phyloP scores from a whole-genome alignment of 2,113 vertebrate species.

The Tautogolabrus adspersus region DNA sequence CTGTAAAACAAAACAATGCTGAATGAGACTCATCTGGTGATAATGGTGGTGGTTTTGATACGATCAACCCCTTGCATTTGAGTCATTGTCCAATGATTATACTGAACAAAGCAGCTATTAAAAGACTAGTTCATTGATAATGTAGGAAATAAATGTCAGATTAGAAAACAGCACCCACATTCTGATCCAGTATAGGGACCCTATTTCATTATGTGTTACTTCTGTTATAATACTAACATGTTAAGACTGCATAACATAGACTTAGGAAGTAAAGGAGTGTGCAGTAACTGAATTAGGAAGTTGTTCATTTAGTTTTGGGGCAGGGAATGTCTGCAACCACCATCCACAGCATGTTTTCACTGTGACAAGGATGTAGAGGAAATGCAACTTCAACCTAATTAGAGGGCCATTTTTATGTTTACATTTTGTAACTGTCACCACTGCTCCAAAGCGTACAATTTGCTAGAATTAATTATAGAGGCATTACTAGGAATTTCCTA shows the following conservation, averaged over 20 bases:
- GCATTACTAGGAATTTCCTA: constrained; percentile 14
- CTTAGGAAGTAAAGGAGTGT: neutral
- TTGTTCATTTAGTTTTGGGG: neutral
- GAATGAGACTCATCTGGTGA: too few species aligned
- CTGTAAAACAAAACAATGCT: too few species aligned
- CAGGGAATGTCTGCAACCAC: constrained; percentile 2
- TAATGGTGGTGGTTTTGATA: too few species aligned
- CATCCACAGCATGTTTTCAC: constrained; percentile 5
- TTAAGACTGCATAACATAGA: neutral
- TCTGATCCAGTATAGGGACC: too few species aligned
- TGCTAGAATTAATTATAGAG: constrained; percentile 5
- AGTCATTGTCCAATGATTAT: too few species aligned
- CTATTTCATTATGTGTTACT: too few species aligned
- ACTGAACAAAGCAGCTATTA: too few species aligned
- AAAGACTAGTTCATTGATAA: too few species aligned
- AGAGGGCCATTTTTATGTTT: constrained; percentile 45
- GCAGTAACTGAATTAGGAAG: neutral
- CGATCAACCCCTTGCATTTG: too few species aligned
- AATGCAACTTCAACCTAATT: constrained; percentile 44
- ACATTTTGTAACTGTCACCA: constrained; percentile 29
- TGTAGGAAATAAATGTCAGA: too few species aligned
- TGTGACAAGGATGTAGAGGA: constrained; percentile 17
- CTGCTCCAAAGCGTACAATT: constrained; percentile 22
- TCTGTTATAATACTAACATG: neutral
- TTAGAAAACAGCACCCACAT: too few species aligned